Base-by-base conservation (phyloP, 2,888 invertebrate genomes). In the Melangyna quadrimaculata region DNA sequence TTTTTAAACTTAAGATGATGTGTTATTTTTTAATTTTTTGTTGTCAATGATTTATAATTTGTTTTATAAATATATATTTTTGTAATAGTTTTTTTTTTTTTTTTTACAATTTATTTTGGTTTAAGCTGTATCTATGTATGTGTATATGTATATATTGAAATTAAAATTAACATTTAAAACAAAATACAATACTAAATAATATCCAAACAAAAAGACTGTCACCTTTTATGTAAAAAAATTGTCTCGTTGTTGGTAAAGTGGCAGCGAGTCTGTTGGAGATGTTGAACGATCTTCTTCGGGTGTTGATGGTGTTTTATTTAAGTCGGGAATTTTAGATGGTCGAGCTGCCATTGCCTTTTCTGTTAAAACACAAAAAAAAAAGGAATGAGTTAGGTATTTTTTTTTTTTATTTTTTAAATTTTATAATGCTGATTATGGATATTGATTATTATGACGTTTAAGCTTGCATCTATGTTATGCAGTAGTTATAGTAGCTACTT, bases 171-270 rank as follows among this genome's bases (percentile, higher is more conserved):
- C 29, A 77, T 27, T 24, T 37, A 24, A 43, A 63, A 32, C 70
- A 35, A 70, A 73, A 79, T 40, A 2, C 40, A 40, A 17, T 12
- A n/a, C n/a, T 37, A 14, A 17, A 45, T 24, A 45, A 0, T 51
- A n/a, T 24, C 24, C 51, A 51, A n/a, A 51, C 51, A 77, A 55
- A 72, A 61, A 35, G 37, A 32, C 61, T 43, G 57, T 87, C 65
- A 67, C 51, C 88, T 92, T 88, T 93, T 93, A 94, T 83, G 94
- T 94, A 91, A 95, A 96, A 93, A 95, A 97, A 92, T 97, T 97
- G 90, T 97, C 96, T 90, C 97, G 94, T 92, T 97, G 97, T 92
- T 97, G 97, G 91, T 96, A 96, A 87, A 97, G 94, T 71, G 97
- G 97, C 91, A 97, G 93, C 90, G 96, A 95, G 73, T 95, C 95